Evolutionary conservation across 2,888 invertebrate species (phyloP), one percentile per base, ranked within the genome.

Genomic region (Pardosa pseudoannulata): DNA sequence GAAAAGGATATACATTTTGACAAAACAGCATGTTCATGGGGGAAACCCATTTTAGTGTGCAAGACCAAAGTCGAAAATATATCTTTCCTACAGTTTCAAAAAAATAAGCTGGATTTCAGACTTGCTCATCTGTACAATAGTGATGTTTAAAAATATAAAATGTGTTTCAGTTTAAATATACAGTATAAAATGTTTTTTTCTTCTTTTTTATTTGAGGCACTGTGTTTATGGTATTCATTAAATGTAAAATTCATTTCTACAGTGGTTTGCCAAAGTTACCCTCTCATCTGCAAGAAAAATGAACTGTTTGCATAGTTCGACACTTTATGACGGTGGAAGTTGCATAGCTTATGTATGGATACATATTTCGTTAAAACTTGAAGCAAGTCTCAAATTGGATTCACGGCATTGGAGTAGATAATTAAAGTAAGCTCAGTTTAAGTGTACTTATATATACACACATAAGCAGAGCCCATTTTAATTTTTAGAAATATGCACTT

Each of bases 141-240:
- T 62, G 68, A 72, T 65, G 76, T 82, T 83, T 74, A 74, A 83
- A 83, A 83, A 83, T 83, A 83, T 83, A 83, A 83, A 83, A 83
- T 75, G 83, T 71, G 46, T 41, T 78, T 78, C 78, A 78, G 83
- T 78, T n/a, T 65, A 72, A 83, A 83, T 83, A 83, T 83, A 83
- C 83, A 83, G 70, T 83, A 83, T 83, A 83, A 83, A 83, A 83
- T 36, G 78, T 65, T 41, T 82, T n/a, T n/a, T n/a, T n/a, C n/a
- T n/a, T n/a, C n/a, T n/a, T n/a, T n/a, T n/a, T n/a, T n/a, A n/a
- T n/a, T 67, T 76, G 72, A 83, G 83, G 83, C 83, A 83, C 83
- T 83, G 78, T 72, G 78, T 83, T n/a, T 83, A 73, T 67, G 64
- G 56, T 83, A 62, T 74, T 72, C 23, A 56, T 56, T 41, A 41